Base-by-base conservation (phyloP, 2,797 vertebrate species). In the Chaetodon trifasciatus region DNA sequence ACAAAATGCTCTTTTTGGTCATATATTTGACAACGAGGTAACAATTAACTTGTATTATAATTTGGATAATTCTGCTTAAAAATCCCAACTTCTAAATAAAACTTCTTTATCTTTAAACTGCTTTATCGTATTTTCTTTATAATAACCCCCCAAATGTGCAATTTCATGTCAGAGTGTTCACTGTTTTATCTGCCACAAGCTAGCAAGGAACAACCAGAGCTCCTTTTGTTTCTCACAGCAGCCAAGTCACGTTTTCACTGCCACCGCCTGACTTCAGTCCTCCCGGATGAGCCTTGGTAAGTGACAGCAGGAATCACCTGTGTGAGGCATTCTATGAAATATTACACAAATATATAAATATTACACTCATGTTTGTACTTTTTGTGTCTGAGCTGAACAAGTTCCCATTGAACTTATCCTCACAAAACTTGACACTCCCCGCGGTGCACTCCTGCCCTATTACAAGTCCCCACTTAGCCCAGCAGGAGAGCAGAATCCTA, bases 401-500 rank as follows among this genome's bases (percentile, higher is more conserved):
- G 79, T 86, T 90, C 57, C 73, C 32, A 80, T 60, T 87, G 82
- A 88, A 88, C 70, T 78, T 84, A 71, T 87, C 77, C 64, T 84
- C 76, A 83, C 78, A 83, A 75, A 84, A 79, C 76, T 71, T 86
- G 77, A 85, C 79, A 57, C 84, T 78, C 82, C 79, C 85, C 10
- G 64, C 28, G 3, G 90, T 60, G 84, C 79, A 83, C 56, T 82
- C 79, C 83, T 91, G 81, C 84, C 91, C 86, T 74, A 64, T 87
- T 89, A 91, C 84, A 81, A 85, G 79, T 89, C 83, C 74, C 81
- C 80, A 82, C 92, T 92, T 91, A 92, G 83, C 90, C 71, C 90
- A 92, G 89, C 91, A 78, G 89, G 90, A 82, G 84, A 72, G 76
- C 71, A 76, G 69, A 86, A 84, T 82, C 71, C 79, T 74, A 91